phyloP scores from a whole-genome alignment of 2,797 vertebrate genomes.

The Epinephelus malabaricus region DNA sequence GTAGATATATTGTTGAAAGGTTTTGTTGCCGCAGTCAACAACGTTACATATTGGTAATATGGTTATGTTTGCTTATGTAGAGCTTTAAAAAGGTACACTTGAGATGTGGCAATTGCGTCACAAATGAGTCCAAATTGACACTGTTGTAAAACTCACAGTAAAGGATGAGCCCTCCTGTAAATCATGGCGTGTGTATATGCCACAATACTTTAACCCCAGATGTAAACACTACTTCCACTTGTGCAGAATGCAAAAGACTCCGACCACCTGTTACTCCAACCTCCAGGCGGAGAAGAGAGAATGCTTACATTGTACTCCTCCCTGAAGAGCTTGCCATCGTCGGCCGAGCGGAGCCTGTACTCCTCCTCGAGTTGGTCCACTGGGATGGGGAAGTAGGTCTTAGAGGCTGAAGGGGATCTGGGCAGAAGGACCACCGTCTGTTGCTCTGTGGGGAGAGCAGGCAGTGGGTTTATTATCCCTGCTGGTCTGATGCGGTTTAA shows the following conservation, averaged over 20 bases:
- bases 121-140: background rate
- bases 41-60: background rate
- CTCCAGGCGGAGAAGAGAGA: background rate
- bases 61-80: background rate
- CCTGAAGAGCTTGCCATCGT: slow-evolving; percentile 95
- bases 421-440: slow-evolving; percentile 97
- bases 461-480: slow-evolving; percentile 4
- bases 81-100: background rate
- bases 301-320: slow-evolving; percentile 95
- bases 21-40: background rate
- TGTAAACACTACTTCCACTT: slow-evolving; percentile 8
- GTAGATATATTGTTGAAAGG: background rate
- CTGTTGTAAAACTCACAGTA: no score
- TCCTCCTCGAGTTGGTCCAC: slow-evolving; percentile 94
- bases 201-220: background rate
- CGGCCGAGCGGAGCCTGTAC: slow-evolving; percentile 91
- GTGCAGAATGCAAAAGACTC: background rate
- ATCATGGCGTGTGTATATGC: background rate
- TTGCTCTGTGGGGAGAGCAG: slow-evolving; percentile 88
- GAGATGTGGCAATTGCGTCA: background rate
- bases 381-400: slow-evolving; percentile 92
- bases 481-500: background rate
- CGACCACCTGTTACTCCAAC: slow-evolving; percentile 1
- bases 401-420: slow-evolving; percentile 91
- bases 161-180: background rate